phyloP scores from a whole-genome alignment of 53 echinoderm and acorn worm genomes.

The Apostichopus leukothele region DNA sequence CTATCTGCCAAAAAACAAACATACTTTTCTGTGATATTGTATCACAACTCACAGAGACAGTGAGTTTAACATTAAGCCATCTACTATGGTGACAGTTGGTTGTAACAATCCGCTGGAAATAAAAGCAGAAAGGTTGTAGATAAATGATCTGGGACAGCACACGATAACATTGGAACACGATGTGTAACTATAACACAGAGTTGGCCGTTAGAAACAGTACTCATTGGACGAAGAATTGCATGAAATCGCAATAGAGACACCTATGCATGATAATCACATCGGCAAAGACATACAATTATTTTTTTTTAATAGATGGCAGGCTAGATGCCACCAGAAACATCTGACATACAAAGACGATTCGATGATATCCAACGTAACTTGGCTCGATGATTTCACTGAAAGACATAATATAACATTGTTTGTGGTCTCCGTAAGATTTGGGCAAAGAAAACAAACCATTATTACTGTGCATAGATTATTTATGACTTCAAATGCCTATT shows the following conservation, averaged over 20 bases:
- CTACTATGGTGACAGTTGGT: too few species aligned
- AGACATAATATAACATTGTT: slow-evolving; percentile 21
- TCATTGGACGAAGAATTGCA: slow-evolving; percentile 22
- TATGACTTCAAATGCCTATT: slow-evolving; percentile 17
- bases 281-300: not conserved
- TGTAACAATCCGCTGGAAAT: too few species aligned
- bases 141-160: not conserved
- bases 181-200: not conserved
- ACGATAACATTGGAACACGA: not conserved
- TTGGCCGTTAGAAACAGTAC: slow-evolving; percentile 1
- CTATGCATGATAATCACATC: slow-evolving; percentile 22
- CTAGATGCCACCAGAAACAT: not conserved
- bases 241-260: not conserved
- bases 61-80: too few species aligned
- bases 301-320: not conserved
- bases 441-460: not conserved
- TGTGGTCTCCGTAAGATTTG: not conserved
- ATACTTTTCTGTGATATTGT: too few species aligned
- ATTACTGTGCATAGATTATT: slow-evolving; percentile 40
- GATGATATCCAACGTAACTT: not conserved
- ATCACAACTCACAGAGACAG: too few species aligned
- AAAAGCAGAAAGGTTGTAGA: too few species aligned
- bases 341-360: not conserved
- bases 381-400: slow-evolving; percentile 36
- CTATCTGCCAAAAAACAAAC: too few species aligned